Base-by-base conservation (phyloP, 1,140 invertebrate genomes). In the Heliconius congener region DNA sequence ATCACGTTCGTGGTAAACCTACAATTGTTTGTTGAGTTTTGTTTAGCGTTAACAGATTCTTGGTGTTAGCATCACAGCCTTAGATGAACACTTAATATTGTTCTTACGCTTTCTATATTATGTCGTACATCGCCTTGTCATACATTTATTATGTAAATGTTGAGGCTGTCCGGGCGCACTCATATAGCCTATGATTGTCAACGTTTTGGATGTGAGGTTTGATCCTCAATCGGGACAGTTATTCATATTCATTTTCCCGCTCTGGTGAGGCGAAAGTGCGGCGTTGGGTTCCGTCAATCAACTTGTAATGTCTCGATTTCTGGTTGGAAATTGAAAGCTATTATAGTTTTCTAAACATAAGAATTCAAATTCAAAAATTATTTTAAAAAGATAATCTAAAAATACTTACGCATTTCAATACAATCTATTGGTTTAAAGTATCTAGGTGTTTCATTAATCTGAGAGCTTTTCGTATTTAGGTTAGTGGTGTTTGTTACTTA, bases 401-500 rank as follows among this genome's bases (percentile, higher is more conserved):
- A 66, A 16, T 27, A 66, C 27, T 66, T 27, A 66, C 27, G 27
- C 60, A 30, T 66, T 66, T 66, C 60, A 1, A 66, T 66, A 66
- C 60, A 66, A 66, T 66, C 60, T 13, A 66, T 66, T 66, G 23
- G 60, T 23, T 11, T 46, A 19, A 8, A 52, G 50, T 6, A 19
- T 57, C 27, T 30, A 66, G 23, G 60, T 30, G 60, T 66, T 66
- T 66, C 60, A 66, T 66, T 66, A 66, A 66, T 66, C 60, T 30
- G 60, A 66, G 60, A 66, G 60, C 60, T 66, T 66, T 66, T 30
- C 27, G 60, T 66, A 66, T 66, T 66, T 66, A 66, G 60, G 60
- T 66, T 66, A 66, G 60, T 66, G 60, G 3, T 66, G 60, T 66
- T 66, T 66, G 60, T 66, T 66, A 66, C 60, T 66, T 66, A 66